Base-by-base conservation (phyloP, 2,797 vertebrate genomes). In the Enteromius afrohamiltoni region DNA sequence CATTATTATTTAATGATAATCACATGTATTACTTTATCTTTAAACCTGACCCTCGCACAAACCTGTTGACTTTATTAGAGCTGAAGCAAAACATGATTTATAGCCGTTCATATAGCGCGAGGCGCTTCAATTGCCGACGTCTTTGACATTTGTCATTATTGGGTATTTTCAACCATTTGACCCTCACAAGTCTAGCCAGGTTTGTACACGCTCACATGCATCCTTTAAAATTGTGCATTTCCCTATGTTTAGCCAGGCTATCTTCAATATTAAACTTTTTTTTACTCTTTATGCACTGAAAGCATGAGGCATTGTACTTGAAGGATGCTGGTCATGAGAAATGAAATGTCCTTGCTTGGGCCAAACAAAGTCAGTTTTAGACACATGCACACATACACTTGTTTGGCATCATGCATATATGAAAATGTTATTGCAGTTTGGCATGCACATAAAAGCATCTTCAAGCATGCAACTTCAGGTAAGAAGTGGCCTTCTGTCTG, bases 31-130 rank as follows among this genome's bases (percentile, higher is more conserved):
- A 13, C 23, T 77, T 77, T 31, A 1, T 31, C 74, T 60, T n/a
- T 65, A 49, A 64, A 45, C 40, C 58, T 8, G 17, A 60, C 40
- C 9, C 53, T 26, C n/a, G 58, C 37, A 49, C 14, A 65, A 29
- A 78, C 58, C 76, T 78, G 76, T 78, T 78, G 58, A 65, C 17
- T 65, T 49, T 31, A 64, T 31, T 64, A 31, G 40, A 21, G 58
- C 11, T 26, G 53, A 77, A 77, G n/a, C n/a, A 60, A 77, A 58
- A 42, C 53, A 26, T 77, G n/a, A 60, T 60, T 40, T 29, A 45
- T 60, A 40, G 34, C 13, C 37, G 73, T 14, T 58, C 13, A 34
- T 21, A 34, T 53, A 74, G 49, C 29, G 26, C 21, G 16, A 11
- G 17, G 5, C 47, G 29, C 29, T 34, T 34, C 26, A 34, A 21